Percentiles rank a stretch among this genome's conserved stretches.
These are phyloP conservation scores for Parnassius orleans DNA, from an alignment of 2,888 invertebrate species.

Conservation along the genomic window DNA sequence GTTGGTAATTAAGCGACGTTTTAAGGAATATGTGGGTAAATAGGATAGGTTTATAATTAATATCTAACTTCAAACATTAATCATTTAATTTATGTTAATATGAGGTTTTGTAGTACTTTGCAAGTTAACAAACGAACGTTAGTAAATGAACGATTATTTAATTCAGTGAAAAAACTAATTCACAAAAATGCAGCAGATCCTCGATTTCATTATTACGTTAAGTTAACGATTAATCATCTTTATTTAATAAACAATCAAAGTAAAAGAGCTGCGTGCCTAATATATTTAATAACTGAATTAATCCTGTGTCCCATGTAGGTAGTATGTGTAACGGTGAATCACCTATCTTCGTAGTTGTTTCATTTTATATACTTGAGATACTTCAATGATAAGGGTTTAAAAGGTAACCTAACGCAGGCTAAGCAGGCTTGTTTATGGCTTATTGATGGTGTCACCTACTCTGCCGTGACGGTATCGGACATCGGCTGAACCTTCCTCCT, in stretches of 20 bases:
- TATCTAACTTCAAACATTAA: too few species aligned
- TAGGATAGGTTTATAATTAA: too few species aligned
- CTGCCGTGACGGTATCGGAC: neutral
- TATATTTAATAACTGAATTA: neutral
- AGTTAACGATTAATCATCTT: too few species aligned
- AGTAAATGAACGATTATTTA: too few species aligned
- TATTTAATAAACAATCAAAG: neutral
- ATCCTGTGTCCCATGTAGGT: neutral
- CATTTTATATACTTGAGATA: slow-evolving; percentile 4
- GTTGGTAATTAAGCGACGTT: too few species aligned
- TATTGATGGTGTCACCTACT: neutral
- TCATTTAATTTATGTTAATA: too few species aligned
- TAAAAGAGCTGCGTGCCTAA: neutral
- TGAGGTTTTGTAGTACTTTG: too few species aligned
- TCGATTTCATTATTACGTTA: too few species aligned
- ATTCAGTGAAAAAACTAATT: too few species aligned
- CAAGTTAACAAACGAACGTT: too few species aligned
- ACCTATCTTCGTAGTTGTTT: neutral
- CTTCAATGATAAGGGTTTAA: slow-evolving; percentile 10
- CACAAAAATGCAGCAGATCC: too few species aligned
- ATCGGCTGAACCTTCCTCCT: neutral
- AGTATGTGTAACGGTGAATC: neutral
- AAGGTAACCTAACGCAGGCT: slow-evolving; percentile 5
- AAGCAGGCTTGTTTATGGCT: slow-evolving; percentile 8
- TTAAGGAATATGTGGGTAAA: too few species aligned